Evolutionary conservation across 2,888 invertebrate genomes (phyloP).

Genomic region (Sericinus montela): DNA sequence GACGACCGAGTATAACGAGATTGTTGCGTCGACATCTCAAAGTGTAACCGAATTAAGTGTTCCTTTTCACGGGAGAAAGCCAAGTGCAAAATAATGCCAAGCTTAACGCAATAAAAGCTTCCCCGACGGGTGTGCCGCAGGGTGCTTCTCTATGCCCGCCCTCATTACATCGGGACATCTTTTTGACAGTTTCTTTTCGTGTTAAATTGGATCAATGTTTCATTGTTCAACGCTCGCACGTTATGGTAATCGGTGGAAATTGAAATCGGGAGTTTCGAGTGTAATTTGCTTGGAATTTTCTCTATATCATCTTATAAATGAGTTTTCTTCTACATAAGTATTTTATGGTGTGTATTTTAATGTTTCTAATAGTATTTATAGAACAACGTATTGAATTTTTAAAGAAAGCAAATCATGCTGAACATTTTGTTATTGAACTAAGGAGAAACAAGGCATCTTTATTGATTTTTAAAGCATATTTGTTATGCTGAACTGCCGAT

Average conservation of each 20-base stretch:
- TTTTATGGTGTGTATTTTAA: background rate
- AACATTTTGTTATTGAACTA: too few species aligned
- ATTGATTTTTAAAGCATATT: too few species aligned
- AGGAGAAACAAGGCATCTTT: too few species aligned
- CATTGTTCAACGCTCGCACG: constrained; percentile 48
- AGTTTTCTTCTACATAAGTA: background rate
- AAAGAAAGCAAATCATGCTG: too few species aligned
- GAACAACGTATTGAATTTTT: too few species aligned
- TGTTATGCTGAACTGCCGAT: too few species aligned
- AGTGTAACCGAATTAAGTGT: constrained; percentile 76
- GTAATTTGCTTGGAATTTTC: constrained; percentile 40
- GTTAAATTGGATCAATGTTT: constrained; percentile 66
- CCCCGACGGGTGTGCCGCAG: constrained; percentile 57
- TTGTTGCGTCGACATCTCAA: constrained; percentile 76
- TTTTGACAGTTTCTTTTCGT: constrained; percentile 63
- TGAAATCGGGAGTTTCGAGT: constrained; percentile 34
- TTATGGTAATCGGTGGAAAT: constrained; percentile 51
- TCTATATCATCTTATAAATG: constrained; percentile 16
- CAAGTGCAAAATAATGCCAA: constrained; percentile 74
- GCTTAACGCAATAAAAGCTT: constrained; percentile 71
- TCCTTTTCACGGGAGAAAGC: constrained; percentile 66
- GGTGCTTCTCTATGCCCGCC: constrained; percentile 57
- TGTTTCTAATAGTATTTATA: too few species aligned
- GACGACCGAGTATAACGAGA: constrained; percentile 68
- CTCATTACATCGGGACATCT: constrained; percentile 60